Percentiles rank a stretch among this genome's conserved stretches.
phyloP scores from a whole-genome alignment of 2,113 vertebrate species.

The Calidris pygmaea region DNA sequence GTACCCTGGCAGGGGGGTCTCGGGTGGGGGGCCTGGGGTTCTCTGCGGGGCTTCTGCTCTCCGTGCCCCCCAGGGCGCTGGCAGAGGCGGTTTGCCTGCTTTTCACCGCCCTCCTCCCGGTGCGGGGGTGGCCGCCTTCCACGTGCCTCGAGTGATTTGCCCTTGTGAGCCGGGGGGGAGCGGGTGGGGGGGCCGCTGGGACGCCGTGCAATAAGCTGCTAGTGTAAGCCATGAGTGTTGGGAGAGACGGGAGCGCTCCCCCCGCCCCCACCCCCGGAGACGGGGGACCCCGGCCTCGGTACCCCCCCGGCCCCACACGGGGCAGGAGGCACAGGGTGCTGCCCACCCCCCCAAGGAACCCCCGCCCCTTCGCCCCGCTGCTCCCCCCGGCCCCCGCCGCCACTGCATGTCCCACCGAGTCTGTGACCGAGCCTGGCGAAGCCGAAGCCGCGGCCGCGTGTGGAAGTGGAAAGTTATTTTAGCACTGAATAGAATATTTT shows the following conservation, averaged over 20 bases:
- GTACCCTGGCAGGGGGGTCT: slow-evolving; percentile 10
- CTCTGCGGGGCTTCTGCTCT: background rate
- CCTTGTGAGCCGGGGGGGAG: background rate
- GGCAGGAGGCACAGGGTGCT: background rate
- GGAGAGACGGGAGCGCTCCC: background rate
- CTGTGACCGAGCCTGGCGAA: no score
- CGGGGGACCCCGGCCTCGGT: background rate
- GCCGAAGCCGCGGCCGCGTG: no score
- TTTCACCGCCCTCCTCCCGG: background rate
- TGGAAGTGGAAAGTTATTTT: no score
- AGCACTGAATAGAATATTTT: no score
- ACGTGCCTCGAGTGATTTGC: background rate
- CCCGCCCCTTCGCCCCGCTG: no score
- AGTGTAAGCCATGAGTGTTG: slow-evolving; percentile 47
- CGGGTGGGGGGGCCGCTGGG: background rate
- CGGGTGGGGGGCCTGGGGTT: background rate
- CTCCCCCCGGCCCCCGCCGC: no score
- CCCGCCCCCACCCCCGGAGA: no score
- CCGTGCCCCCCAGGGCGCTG: background rate
- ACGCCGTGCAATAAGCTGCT: slow-evolving; percentile 64
- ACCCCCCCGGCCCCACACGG: background rate
- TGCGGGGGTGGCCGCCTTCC: background rate
- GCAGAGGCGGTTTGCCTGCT: background rate
- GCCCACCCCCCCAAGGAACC: background rate
- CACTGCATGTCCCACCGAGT: no score